Percentiles rank a stretch among this genome's conserved stretches.
Conservation (phyloP, 2,888 invertebrate genomes). For the Napeogenes sylphis region DNA sequence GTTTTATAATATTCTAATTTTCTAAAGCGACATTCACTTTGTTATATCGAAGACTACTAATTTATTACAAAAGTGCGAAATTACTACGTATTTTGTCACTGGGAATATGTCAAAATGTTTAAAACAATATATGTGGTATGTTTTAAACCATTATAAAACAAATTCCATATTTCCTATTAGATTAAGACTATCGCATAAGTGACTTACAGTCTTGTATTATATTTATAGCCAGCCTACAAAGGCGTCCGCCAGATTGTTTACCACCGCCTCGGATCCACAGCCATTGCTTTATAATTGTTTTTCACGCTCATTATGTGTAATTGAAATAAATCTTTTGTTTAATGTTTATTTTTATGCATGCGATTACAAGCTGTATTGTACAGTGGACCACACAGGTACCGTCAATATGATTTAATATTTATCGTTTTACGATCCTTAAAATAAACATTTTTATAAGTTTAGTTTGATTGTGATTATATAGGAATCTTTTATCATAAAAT, state of each 20-base stretch:
- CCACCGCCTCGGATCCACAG: constrained; percentile 48
- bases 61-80: too few relatives aligned
- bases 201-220: constrained; percentile 9
- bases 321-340: constrained; percentile 69
- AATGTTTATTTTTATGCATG: constrained; percentile 50
- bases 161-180: background rate
- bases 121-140: too few relatives aligned
- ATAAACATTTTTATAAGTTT: too few relatives aligned
- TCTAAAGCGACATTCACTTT: too few relatives aligned
- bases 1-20: too few relatives aligned
- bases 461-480: too few relatives aligned
- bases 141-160: too few relatives aligned
- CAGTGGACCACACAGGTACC: constrained; percentile 26
- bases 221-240: constrained; percentile 15
- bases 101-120: too few relatives aligned
- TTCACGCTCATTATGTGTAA: constrained; percentile 70
- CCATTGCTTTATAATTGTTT: constrained; percentile 71
- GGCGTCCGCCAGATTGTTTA: constrained; percentile 51
- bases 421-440: constrained; percentile 5
- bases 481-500: too few relatives aligned
- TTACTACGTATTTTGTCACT: too few relatives aligned
- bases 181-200: background rate
- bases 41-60: too few relatives aligned
- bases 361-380: constrained; percentile 21
- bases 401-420: constrained; percentile 3